These are phyloP conservation scores for Cranoglanis bouderius DNA, from an alignment of 2,113 vertebrate species.

Conservation along the genomic window DNA sequence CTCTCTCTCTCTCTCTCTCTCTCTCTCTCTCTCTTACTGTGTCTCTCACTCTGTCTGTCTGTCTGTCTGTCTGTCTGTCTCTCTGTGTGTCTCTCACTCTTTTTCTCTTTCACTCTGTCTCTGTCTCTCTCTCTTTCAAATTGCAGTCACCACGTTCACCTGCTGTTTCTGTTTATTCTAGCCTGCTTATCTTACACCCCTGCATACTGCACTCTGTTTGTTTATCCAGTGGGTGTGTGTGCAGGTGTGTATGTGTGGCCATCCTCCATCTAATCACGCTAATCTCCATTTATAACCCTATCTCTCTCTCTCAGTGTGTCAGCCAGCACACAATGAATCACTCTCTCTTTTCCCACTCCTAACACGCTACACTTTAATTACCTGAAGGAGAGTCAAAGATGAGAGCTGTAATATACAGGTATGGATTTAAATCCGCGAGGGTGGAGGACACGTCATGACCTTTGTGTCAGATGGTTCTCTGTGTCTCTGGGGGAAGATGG, in stretches of 20 bases:
- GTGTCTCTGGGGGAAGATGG: constrained; percentile 13
- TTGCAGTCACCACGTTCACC: constrained; percentile 36
- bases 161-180: constrained; percentile 46
- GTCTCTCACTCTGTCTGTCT: background rate
- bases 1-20: background rate
- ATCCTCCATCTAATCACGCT: constrained; percentile 37
- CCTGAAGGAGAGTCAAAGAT: background rate
- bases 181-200: constrained; percentile 34
- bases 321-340: constrained; percentile 16
- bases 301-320: background rate
- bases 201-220: constrained; percentile 36
- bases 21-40: background rate
- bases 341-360: constrained; percentile 15
- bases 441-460: background rate
- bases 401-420: background rate
- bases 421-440: background rate
- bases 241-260: constrained; percentile 5
- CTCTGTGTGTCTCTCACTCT: background rate
- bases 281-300: constrained; percentile 27
- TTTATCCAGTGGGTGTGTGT: constrained; percentile 20
- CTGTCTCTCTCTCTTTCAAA: background rate
- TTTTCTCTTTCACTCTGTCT: background rate
- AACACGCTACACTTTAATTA: constrained; percentile 14
- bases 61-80: constrained; percentile 39
- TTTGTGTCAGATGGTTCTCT: background rate